Base-by-base conservation (phyloP, 1,140 invertebrate genomes). In the Drosophila kurseongensis region DNA sequence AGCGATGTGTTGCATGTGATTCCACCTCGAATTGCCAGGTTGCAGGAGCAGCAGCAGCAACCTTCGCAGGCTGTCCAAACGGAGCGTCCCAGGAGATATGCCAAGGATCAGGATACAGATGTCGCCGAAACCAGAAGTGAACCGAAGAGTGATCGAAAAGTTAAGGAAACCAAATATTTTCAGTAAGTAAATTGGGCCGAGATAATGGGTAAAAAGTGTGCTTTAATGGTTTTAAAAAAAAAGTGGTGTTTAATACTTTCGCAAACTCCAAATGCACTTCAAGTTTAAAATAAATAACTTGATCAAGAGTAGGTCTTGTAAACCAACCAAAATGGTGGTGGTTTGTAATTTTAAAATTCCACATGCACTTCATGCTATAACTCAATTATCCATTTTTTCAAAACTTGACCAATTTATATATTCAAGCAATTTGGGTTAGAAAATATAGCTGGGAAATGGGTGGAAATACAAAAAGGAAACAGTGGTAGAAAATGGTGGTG, bases 1-100 rank as follows among this genome's bases (percentile, higher is more conserved):
- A 84, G 80, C 74, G 74, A 85, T 47, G 84, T 89, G 44, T 7
- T 89, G 36, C 84, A 89, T 44, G 85, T 90, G 51, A 67, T 90
- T 52, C 84, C 84, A 5, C 60, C 84, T 3, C 57, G 73, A 5
- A 41, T 75, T 1, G 83, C 9, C 48, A 66, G 12, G 54, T 36
- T 40, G 50, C 63, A 63, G 35, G 42, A 69, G 12, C 82, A 71
- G 13, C 81, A 78, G 18, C 83, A 76, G 27, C 78, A 71, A 13
- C 61, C 66, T 4, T 52, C 61, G 1, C 59, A 73, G n/a, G 18
- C 72, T 36, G 16, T 50, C 14, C 60, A 60, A 32, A 18, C 62
- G 12, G 74, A 78, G 6, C 68, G 83, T 8, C 65, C 84, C 0
- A 59, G 84, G 29, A 55, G 83, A 9, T 63, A 40, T 55, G 73